These are phyloP conservation scores for Hesperia comma DNA, from an alignment of 2,888 invertebrate genomes.

Conservation along the genomic window DNA sequence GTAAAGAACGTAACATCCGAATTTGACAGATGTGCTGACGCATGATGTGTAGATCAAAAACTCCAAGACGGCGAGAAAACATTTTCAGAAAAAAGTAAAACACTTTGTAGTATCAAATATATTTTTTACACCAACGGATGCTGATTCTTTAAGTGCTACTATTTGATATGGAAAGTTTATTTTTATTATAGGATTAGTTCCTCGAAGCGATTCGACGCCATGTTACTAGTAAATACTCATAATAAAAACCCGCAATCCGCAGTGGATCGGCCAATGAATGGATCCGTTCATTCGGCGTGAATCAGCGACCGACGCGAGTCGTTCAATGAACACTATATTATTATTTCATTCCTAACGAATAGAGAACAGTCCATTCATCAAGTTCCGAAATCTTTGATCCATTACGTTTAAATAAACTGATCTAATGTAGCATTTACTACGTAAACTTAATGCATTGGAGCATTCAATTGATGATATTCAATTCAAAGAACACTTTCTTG, in stretches of 20 bases:
- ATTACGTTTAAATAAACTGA: conserved; percentile 22
- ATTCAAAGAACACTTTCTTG: conserved; percentile 5
- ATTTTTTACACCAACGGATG: too few species aligned
- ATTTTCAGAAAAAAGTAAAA: too few species aligned
- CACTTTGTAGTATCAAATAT: too few species aligned
- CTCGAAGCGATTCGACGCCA: neutral
- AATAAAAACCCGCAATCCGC: neutral
- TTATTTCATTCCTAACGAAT: conserved; percentile 27
- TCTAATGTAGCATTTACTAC: neutral
- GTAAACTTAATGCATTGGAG: neutral
- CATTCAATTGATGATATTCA: neutral
- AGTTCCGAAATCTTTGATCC: conserved; percentile 22
- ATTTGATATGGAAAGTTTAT: too few species aligned
- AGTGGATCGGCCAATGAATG: conserved; percentile 16
- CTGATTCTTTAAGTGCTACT: too few species aligned
- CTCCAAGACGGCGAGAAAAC: too few species aligned
- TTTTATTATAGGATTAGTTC: neutral
- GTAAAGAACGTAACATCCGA: too few species aligned
- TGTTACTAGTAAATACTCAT: conserved; percentile 2
- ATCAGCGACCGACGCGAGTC: conserved; percentile 17
- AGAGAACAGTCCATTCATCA: conserved; percentile 26
- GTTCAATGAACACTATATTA: conserved; percentile 24
- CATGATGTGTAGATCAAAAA: too few species aligned
- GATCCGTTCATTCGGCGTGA: conserved; percentile 19
- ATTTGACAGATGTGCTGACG: too few species aligned